Percentiles rank a stretch among this genome's conserved stretches.
Conservation (phyloP, 2,888 invertebrate genomes). For the Neoitamus cyanurus region DNA sequence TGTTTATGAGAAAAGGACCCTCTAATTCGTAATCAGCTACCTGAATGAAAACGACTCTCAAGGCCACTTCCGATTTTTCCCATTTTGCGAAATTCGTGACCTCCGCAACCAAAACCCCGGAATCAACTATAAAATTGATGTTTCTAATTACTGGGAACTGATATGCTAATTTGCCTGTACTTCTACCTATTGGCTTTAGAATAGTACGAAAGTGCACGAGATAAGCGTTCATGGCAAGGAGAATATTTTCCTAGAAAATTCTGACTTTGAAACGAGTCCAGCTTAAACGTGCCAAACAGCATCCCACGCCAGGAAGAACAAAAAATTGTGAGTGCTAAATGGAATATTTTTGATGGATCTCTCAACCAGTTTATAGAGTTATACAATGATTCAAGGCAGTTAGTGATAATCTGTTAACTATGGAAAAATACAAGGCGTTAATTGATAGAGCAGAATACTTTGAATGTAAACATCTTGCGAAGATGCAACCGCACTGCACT, state of each 20-base stretch:
- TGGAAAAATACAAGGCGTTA: slow-evolving; percentile 51
- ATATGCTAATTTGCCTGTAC: too few species aligned
- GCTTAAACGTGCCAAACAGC: neutral
- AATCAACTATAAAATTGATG: too few species aligned
- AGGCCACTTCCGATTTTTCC: too few species aligned
- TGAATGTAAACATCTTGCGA: slow-evolving; percentile 45
- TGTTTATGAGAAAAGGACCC: too few species aligned
- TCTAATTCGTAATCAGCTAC: too few species aligned
- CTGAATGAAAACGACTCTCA: too few species aligned
- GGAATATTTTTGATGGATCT: slow-evolving; percentile 21
- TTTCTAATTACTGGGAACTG: too few species aligned
- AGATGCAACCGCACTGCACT: slow-evolving; percentile 17
- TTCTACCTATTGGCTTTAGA: too few species aligned
- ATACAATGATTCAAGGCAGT: slow-evolving; percentile 48
- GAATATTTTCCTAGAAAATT: neutral
- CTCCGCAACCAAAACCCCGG: too few species aligned
- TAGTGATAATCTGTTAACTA: slow-evolving; percentile 52
- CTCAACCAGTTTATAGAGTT: slow-evolving; percentile 28
- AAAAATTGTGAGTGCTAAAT: slow-evolving; percentile 25
- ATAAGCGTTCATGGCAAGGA: neutral
- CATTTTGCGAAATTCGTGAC: too few species aligned
- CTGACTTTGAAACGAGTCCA: neutral
- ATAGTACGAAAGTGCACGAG: too few species aligned
- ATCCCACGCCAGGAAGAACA: slow-evolving; percentile 8
- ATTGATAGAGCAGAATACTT: slow-evolving; percentile 51